Base-by-base conservation (phyloP, 2,888 invertebrate species). In the Dermolepida albohirtum region DNA sequence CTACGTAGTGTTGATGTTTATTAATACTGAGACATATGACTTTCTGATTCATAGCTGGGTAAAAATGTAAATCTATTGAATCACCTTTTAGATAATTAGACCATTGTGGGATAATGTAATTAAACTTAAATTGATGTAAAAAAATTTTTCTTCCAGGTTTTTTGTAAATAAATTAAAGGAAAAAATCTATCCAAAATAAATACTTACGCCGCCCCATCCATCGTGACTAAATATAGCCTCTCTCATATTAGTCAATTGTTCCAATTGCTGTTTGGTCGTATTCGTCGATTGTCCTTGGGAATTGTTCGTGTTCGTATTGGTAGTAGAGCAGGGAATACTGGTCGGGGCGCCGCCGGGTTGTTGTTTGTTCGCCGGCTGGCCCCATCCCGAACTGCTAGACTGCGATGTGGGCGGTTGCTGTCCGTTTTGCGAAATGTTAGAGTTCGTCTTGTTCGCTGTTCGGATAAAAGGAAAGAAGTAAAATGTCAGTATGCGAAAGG, bases 221-320 rank as follows among this genome's bases (percentile, higher is more conserved):
- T 96, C 96, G 80, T 93, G 93, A 82, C 94, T 93, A 81, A 93
- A 95, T 69, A 96, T 88, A 62, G 95, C 94, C 83, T 96, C 95
- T 71, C 95, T 88, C 94, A 96, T 95, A 70, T 91, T 93, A 83
- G 92, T 95, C 72, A 95, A 87, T 84, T 95, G 94, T 85, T 95
- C 95, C 74, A 95, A 88, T 82, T 92, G 91, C 79, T 90, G 89
- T 84, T 94, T 93, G 67, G 94, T 92, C 70, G 92, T 89, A 76
- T 88, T 90, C 71, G 89, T 87, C 52, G 87, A 82, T 75, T 85
- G 87, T 17, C 66, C 59, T 16, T 66, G 67, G 29, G 55, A 27
- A 55, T 72, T 76, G 67, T 73, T 77, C 67, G 72, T 72, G 64
- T 74, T 75, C 40, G 75, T 74, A 70, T 71, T 74, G 73, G 72